Conservation (phyloP, 1,140 invertebrate genomes). For the Coptotermes formosanus region DNA sequence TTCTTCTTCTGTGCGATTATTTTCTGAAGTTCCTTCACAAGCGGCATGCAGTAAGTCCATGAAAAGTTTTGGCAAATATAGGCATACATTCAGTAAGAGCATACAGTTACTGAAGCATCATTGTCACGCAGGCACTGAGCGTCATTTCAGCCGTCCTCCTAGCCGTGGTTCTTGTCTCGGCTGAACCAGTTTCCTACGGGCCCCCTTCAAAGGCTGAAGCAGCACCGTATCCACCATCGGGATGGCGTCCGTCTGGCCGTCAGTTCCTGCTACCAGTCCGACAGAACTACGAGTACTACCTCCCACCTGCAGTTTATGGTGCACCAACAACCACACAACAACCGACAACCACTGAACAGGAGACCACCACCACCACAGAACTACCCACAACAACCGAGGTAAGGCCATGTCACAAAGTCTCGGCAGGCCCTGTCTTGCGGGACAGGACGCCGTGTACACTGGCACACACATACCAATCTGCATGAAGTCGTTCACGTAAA, state of each 20-base stretch:
- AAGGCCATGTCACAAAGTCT: not conserved
- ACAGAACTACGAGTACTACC: conserved; percentile 27
- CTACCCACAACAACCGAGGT: conserved; percentile 26
- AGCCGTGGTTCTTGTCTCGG: not conserved
- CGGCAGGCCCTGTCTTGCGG: too few species aligned
- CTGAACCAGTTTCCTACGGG: not conserved
- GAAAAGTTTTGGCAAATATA: too few species aligned
- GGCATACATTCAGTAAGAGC: too few species aligned
- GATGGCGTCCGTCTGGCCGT: conserved; percentile 32
- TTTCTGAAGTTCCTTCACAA: too few species aligned
- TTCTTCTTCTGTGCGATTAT: too few species aligned
- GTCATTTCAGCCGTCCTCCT: not conserved
- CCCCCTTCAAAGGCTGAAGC: not conserved
- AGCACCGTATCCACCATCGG: conserved; percentile 28
- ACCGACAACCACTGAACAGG: conserved; percentile 13
- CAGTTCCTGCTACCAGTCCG: conserved; percentile 29
- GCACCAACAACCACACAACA: conserved; percentile 17
- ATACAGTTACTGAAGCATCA: not conserved
- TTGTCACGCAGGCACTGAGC: not conserved
- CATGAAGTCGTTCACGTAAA: too few species aligned
- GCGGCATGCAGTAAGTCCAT: too few species aligned
- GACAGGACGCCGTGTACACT: too few species aligned
- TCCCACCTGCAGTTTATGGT: not conserved
- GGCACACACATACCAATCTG: too few species aligned
- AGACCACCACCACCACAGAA: conserved; percentile 25